These are phyloP conservation scores for Nestor notabilis DNA, from an alignment of 2,113 vertebrate species.

Conservation along the genomic window DNA sequence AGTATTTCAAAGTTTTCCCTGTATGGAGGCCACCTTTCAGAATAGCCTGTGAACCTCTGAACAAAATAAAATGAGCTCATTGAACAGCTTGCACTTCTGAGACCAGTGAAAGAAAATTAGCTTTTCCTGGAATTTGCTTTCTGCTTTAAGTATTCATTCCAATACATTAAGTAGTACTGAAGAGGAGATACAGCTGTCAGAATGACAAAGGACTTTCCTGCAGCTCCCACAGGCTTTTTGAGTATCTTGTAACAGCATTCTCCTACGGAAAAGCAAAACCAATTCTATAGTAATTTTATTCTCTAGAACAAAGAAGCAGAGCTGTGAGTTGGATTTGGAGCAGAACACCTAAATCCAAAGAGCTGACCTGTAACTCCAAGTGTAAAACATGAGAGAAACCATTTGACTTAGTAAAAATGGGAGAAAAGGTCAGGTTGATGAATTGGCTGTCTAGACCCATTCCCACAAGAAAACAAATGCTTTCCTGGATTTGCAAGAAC, in stretches of 20 bases:
- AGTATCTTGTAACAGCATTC: neutral
- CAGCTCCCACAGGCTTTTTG: neutral
- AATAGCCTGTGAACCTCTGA: neutral
- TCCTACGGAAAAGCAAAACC: neutral
- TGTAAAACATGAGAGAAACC: neutral
- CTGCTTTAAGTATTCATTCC: neutral
- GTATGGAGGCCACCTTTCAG: conserved; percentile 4
- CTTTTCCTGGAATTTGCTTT: neutral
- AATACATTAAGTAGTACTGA: neutral
- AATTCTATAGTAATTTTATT: neutral
- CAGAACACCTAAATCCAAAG: neutral
- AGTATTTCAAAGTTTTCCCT: neutral
- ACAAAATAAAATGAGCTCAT: neutral
- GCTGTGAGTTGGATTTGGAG: neutral
- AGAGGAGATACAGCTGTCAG: conserved; percentile 32
- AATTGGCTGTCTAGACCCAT: neutral
- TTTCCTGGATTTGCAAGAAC: neutral
- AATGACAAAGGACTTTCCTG: neutral
- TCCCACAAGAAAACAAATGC: neutral
- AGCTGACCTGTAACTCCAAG: neutral
- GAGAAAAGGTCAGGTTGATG: neutral
- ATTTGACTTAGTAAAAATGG: neutral
- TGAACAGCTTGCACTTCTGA: neutral
- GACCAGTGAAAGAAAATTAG: neutral
- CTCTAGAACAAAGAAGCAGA: neutral